phyloP scores from a whole-genome alignment of 2,797 vertebrate genomes.

The Propithecus perrieri region DNA sequence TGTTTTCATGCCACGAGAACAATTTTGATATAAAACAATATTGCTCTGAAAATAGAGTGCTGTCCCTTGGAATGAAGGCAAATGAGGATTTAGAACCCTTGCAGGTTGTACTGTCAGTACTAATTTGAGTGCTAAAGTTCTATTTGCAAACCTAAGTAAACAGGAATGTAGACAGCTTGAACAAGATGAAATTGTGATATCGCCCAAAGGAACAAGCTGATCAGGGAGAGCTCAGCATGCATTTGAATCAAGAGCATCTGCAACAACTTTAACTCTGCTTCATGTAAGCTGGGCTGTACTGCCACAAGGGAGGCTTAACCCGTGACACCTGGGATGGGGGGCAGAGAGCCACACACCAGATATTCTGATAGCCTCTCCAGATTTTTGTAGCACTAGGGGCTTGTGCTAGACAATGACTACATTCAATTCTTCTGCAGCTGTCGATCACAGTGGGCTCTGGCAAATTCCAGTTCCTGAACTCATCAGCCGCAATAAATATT shows the following conservation, averaged over 20 bases:
- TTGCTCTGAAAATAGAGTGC: slow-evolving; percentile 60
- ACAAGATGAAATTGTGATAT: slow-evolving; percentile 40
- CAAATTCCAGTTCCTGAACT: slow-evolving; percentile 50
- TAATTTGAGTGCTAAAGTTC: slow-evolving; percentile 36
- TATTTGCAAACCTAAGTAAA: slow-evolving; percentile 24
- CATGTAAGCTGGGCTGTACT: neutral
- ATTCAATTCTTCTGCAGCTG: slow-evolving; percentile 55
- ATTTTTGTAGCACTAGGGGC: neutral
- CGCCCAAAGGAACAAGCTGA: slow-evolving; percentile 56
- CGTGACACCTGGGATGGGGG: slow-evolving; percentile 32
- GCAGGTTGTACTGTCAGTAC: slow-evolving; percentile 62
- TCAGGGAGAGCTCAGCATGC: slow-evolving; percentile 9
- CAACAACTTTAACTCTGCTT: neutral
- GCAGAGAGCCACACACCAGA: neutral
- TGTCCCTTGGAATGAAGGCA: slow-evolving; percentile 63
- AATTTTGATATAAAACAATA: slow-evolving; percentile 70
- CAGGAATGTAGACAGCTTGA: slow-evolving; percentile 58
- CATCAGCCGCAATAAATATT: slow-evolving; percentile 69
- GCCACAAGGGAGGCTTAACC: slow-evolving; percentile 23
- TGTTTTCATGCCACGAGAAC: slow-evolving; percentile 49
- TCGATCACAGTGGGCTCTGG: neutral
- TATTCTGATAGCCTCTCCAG: slow-evolving; percentile 8
- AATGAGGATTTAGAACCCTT: slow-evolving; percentile 65
- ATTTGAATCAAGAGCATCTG: slow-evolving; percentile 51
- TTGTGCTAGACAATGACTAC: neutral